phyloP scores from a whole-genome alignment of 1,140 invertebrate species.

The Dolichoris vasculosae region DNA sequence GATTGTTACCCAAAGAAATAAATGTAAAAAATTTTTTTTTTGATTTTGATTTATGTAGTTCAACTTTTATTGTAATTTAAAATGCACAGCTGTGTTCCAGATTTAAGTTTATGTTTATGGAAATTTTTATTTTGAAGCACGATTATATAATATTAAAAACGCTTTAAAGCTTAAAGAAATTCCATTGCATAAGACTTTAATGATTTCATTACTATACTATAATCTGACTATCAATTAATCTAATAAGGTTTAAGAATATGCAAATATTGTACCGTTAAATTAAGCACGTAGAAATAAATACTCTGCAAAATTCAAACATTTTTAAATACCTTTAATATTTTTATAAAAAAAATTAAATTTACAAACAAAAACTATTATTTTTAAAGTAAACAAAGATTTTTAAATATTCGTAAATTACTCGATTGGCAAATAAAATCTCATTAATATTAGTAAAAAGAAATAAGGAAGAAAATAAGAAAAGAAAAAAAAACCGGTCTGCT shows the following conservation, averaged over 20 bases:
- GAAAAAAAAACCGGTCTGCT: not conserved
- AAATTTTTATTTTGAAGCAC: conserved; percentile 9
- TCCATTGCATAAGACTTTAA: not conserved
- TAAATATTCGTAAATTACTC: not conserved
- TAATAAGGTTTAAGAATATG: conserved; percentile 3
- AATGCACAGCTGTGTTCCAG: not conserved
- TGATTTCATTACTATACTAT: not conserved
- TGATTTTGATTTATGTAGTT: not conserved
- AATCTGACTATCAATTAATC: not conserved
- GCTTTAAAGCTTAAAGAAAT: not conserved
- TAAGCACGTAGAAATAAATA: conserved; percentile 5
- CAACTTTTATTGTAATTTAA: not conserved
- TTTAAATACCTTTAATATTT: conserved; percentile 42
- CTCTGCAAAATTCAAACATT: conserved; percentile 11
- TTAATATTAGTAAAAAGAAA: not conserved
- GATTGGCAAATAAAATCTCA: not conserved
- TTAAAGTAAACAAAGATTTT: conserved; percentile 12
- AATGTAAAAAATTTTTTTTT: not conserved
- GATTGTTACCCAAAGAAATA: not conserved
- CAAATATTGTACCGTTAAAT: conserved; percentile 21
- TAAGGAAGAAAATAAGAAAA: not conserved
- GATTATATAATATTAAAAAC: not conserved
- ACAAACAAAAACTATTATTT: not conserved
- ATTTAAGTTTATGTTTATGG: not conserved
- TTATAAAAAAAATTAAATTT: conserved; percentile 30